Evolutionary conservation across 2,888 invertebrate species (phyloP), one percentile per base, ranked within the genome.

Genomic region (Yponomeuta cagnagella): DNA sequence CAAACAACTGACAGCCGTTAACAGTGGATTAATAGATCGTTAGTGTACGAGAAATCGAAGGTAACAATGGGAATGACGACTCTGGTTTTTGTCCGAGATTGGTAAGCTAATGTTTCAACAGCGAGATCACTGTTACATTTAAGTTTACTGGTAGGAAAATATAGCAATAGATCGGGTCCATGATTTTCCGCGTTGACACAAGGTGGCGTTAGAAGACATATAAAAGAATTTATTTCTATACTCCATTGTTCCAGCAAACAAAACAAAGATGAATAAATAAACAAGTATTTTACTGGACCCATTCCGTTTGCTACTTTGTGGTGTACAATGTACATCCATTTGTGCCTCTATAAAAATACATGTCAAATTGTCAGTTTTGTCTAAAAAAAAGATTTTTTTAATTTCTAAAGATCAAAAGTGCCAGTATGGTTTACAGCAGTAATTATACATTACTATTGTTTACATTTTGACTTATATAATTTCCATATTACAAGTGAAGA

Each of bases 401-500:
- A 15, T 58, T 58, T 12, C 15, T 58, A 58, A 58, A 58, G 15
- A 58, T 15, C 52, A 1, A 58, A 58, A 58, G 52, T 43, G 43
- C 43, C 43, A 8, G 8, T 43, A 43, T 43, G 43, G 9, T 43
- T 65, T 65, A 30, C 30, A 12, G 31, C 65, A 30, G 33, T 31
- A 65, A 10, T 65, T 12, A 5, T 65, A 30, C 65, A 65, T 65
- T 33, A 65, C 65, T 65, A 33, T 65, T 65, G 12, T 30, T 65
- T 33, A 15, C 65, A 6, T 5, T 43, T 75, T 73, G 15, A 58
- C 76, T 74, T 81, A 82, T 84, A 87, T 86, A 84, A 86, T 84
- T 87, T 87, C 86, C 86, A 86, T 85, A 85, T 82, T 76, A 72
- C 75, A 76, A 15, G 15, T 58, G 15, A 58, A 58, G 9, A 12